Conservation (phyloP, 2,888 invertebrate species). For the Harpalus rubripes region DNA sequence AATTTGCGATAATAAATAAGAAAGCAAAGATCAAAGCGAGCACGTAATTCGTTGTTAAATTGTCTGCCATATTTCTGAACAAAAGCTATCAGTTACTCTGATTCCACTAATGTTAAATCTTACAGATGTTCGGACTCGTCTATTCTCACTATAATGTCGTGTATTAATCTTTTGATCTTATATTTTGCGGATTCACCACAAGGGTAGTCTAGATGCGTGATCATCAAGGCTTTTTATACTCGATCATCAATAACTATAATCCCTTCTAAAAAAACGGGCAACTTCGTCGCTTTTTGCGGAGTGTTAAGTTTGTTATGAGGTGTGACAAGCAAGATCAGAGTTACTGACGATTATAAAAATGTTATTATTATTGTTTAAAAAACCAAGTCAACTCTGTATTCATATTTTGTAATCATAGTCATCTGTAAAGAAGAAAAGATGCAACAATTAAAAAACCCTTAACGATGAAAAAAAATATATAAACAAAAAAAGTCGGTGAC, state of each 20-base stretch:
- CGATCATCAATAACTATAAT: conserved; percentile 46
- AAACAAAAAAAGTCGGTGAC: too few relatives aligned
- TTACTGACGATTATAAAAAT: too few relatives aligned
- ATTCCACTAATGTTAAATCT: conserved; percentile 33
- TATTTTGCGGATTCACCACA: background rate
- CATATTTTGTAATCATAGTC: too few relatives aligned
- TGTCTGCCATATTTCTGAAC: conserved; percentile 32
- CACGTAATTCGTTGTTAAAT: conserved; percentile 46
- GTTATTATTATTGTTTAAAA: too few relatives aligned
- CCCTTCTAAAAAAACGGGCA: background rate
- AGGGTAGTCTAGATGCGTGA: background rate
- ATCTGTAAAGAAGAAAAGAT: too few relatives aligned
- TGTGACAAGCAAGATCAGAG: too few relatives aligned
- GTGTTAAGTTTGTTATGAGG: too few relatives aligned
- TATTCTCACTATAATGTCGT: conserved; percentile 20
- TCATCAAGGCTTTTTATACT: conserved; percentile 19
- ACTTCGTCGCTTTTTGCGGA: conserved; percentile 19
- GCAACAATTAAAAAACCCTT: too few relatives aligned
- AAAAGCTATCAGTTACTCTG: conserved; percentile 43
- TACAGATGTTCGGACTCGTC: background rate
- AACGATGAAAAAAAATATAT: too few relatives aligned
- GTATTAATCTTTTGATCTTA: conserved; percentile 37
- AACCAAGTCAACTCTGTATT: too few relatives aligned
- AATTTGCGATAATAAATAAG: background rate
- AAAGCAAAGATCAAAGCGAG: conserved; percentile 23